Base-by-base conservation (phyloP, 2,113 vertebrate species). In the Myrmecobius fasciatus region DNA sequence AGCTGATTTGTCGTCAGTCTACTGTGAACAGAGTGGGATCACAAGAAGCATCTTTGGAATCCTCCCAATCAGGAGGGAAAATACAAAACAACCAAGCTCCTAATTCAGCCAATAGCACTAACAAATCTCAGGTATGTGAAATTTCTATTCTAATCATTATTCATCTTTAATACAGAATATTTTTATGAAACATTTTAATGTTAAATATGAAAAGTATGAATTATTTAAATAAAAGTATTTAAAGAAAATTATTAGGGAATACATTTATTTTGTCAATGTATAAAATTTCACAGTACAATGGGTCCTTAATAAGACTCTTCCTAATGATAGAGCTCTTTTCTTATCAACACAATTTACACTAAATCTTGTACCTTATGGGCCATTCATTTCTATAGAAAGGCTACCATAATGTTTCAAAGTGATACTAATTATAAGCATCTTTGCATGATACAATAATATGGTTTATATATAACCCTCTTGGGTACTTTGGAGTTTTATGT, bases 91-190 rank as follows among this genome's bases (percentile, higher is more conserved):
- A 96, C 97, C 98, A 98, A 96, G 98, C 98, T 96, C 97, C 98
- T 94, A 98, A 95, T 97, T 94, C 98, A 97, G 95, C 98, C 97
- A 98, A 97, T 97, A 98, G 98, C 98, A 98, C 97, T 97, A 99
- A 98, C 99, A 99, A 99, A 98, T 98, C 99, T 93, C 99, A 99
- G 99, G 99, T 99, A 97, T 95, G 98, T 96, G 95, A 67, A 94
- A 92, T 14, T 46, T 93, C 94, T 53, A 88, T 10, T 93, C 95
- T 36, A 22, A 22, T 48, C 31, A 22, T 53, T 43, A 11, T 90
- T 83, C n/a, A 8, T 51, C 0, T 67, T 67, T 28, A 43, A 0
- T 88, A 9, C 3, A 53, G 28, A 43, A 1, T 43, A 24, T 12
- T 53, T 47, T 49, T 36, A 17, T 20, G 67, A 53, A 60, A 36